A percentile compares a stretch with the other conserved stretches of the same genome.
These are phyloP conservation scores for Sebastes paucispinis DNA, from an alignment of 2,797 vertebrate species.

Conservation along the genomic window DNA sequence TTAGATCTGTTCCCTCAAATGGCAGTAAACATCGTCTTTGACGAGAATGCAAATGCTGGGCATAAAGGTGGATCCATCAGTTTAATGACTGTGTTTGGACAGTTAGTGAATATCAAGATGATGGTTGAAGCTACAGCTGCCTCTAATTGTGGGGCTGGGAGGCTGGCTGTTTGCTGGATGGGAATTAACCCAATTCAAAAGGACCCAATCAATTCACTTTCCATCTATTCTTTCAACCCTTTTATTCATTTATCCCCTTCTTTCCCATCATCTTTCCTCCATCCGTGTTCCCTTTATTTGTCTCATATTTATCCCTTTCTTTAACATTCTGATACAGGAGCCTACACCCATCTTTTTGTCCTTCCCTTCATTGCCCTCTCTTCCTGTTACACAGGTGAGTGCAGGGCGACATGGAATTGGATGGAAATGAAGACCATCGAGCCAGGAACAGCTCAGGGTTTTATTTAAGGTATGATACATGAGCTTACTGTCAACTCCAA, in stretches of 20 bases:
- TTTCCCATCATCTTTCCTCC: neutral
- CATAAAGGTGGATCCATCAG: constrained; percentile 51
- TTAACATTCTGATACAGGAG: neutral
- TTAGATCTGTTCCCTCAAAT: constrained; percentile 41
- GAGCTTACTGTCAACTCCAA: neutral
- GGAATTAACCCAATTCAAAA: constrained; percentile 47
- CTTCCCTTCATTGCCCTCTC: neutral
- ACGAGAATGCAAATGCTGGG: constrained; percentile 49
- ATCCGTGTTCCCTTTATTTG: neutral
- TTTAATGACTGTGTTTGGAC: constrained; percentile 65
- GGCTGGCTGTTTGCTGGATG: constrained; percentile 18
- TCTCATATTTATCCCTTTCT: neutral
- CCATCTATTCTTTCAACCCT: neutral
- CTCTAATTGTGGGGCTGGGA: constrained; percentile 57
- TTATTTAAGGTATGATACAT: neutral
- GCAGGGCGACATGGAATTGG: neutral
- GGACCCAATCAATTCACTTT: constrained; percentile 42
- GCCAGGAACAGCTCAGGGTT: neutral
- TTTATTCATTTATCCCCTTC: neutral
- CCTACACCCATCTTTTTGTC: neutral
- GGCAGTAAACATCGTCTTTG: constrained; percentile 42
- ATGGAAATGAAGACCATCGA: neutral
- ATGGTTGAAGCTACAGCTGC: constrained; percentile 54
- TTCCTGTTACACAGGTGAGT: neutral
- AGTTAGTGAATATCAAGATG: constrained; percentile 68